Base-by-base conservation (phyloP, 2,888 invertebrate genomes). In the Lasioglossum figueresi region DNA sequence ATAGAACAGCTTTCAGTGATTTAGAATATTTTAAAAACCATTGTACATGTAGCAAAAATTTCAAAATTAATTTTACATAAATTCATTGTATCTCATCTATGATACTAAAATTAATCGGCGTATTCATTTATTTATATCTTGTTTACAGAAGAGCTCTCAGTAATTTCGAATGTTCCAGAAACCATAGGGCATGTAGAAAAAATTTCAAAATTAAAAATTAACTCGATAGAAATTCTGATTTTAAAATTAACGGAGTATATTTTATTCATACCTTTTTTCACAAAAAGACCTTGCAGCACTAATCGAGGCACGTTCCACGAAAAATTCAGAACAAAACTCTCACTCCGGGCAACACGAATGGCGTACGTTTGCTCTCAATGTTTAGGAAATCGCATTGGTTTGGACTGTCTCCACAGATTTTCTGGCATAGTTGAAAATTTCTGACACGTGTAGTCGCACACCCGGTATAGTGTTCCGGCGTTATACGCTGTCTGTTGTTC, bases 401-500 rank as follows among this genome's bases (percentile, higher is more conserved):
- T 52, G 23, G 48, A 23, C 48, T 8, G 6, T 52, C n/a, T 10
- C 52, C 23, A n/a, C n/a, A 10, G 52, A 52, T 52, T 23, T 52
- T 23, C 52, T 10, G n/a, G n/a, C 23, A 52, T 10, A n/a, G 52
- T 52, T 52, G 23, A 23, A 52, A 52, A 52, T 63, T 63, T 63
- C 16, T 63, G 31, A 63, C 31, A 63, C 31, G 16, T 63, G 63
- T 63, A 63, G 14, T 31, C 63, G 59, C 27, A 14, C 31, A 31
- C 31, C 27, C 27, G 31, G 31, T 27, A 14, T 14, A 63, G 14
- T 16, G 63, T 31, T 16, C 63, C 63, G 34, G 66, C 34, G 66
- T 66, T 66, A 66, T 66, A 66, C 66, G 52, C 40, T 40, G 34
- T 63, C n/a, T 76, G 77, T 82, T 84, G 83, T 84, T 84, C n/a